phyloP scores from a whole-genome alignment of 2,888 invertebrate genomes.

The Cenopis cana region DNA sequence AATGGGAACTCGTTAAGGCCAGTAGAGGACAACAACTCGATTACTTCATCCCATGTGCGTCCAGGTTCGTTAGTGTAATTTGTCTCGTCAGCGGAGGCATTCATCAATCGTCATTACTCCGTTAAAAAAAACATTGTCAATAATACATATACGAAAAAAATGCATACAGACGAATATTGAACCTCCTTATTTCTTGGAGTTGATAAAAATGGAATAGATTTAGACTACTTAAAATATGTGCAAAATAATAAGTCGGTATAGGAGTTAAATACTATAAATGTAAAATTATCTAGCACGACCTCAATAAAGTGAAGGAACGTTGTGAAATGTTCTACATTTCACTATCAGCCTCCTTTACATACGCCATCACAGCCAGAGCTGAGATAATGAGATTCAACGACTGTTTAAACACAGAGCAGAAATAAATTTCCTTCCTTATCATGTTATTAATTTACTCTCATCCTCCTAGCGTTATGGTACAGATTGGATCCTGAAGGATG shows the following conservation, averaged over 20 bases:
- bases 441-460: too few species aligned
- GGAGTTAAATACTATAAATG: conserved; percentile 4
- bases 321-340: conserved; percentile 24
- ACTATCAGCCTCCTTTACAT: conserved; percentile 19
- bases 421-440: not conserved
- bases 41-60: conserved; percentile 18
- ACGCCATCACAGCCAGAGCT: conserved; percentile 10
- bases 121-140: too few species aligned
- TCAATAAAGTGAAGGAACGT: conserved; percentile 10
- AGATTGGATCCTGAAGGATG: too few species aligned
- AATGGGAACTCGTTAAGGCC: conserved; percentile 14
- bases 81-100: not conserved
- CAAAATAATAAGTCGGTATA: too few species aligned
- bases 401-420: conserved; percentile 15
- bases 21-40: conserved; percentile 6
- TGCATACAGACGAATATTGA: too few species aligned
- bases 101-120: too few species aligned
- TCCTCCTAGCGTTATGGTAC: too few species aligned
- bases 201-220: too few species aligned
- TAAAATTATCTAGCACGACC: conserved; percentile 15
- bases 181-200: too few species aligned
- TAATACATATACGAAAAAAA: too few species aligned
- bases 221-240: too few species aligned
- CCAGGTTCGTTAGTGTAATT: conserved; percentile 25
- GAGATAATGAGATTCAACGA: conserved; percentile 23